Evolutionary conservation across 1,140 invertebrate genomes (phyloP), one percentile per base, ranked within the genome.

Genomic region (Ooceraea biroi): DNA sequence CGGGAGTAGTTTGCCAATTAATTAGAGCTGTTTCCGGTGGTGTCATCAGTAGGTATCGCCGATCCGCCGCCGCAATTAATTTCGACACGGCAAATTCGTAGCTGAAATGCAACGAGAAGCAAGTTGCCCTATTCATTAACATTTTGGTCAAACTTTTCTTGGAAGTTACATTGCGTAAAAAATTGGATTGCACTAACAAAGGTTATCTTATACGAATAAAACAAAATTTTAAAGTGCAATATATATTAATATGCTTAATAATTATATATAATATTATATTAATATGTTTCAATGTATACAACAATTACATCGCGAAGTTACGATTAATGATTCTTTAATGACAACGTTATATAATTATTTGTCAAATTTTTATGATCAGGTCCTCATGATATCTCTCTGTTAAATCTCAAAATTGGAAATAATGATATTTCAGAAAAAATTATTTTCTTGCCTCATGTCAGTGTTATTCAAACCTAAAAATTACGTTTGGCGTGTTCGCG

Each of bases 31-130:
- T 77, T 77, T 77, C 73, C 73, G 73, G 73, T 52, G 60, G 73
- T 77, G 73, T 77, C 73, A 65, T 77, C 73, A 65, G 73, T 76
- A 76, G 73, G 27, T 76, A 76, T 76, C 30, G 60, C 61, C 60
- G 73, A 77, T 77, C 60, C 73, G 73, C 60, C 61, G 19, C 44
- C 73, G 73, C 73, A 77, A 77, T 77, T 77, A 77, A 77, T 77
- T 77, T 77, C 73, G 73, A 14, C 19, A 77, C 44, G 25, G 44
- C 60, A n/a, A 66, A 77, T 30, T 77, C 27, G 60, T 50, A 27
- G 14, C 1, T 11, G 52, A 44, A n/a, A 3, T 14, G 69, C 22
- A 58, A 44, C 36, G 22, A n/a, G 52, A 4, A 27, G 12, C 44
- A 44, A 50, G 27, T 52, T 36, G 10, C 44, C 22, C 0, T n/a